These are phyloP conservation scores for Galerucella nymphaeae DNA, from an alignment of 2,888 invertebrate species.

Conservation along the genomic window DNA sequence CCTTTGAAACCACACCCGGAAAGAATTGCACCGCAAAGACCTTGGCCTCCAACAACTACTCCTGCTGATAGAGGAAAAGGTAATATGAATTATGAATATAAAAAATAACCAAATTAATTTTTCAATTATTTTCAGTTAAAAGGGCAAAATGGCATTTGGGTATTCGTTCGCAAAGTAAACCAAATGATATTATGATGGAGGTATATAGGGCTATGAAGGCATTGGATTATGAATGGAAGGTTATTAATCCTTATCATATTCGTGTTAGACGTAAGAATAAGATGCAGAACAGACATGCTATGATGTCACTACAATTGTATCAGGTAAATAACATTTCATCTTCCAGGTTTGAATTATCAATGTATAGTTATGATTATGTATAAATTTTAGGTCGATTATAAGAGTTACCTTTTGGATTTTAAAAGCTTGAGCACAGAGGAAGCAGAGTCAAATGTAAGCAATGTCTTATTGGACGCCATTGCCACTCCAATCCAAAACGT, in stretches of 20 bases:
- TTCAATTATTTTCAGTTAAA: constrained; percentile 74
- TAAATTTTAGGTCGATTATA: constrained; percentile 83
- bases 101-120: background rate
- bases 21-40: constrained; percentile 82
- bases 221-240: constrained; percentile 98
- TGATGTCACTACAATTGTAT: constrained; percentile 98
- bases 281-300: constrained; percentile 83
- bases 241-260: constrained; percentile 96
- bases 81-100: constrained; percentile 33
- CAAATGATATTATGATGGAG: constrained; percentile 99
- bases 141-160: constrained; percentile 99
- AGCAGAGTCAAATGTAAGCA: constrained; percentile 66
- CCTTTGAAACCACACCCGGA: constrained; percentile 88
- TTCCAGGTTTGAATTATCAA: too few relatives aligned
- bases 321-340: constrained; percentile 68
- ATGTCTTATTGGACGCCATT: constrained; percentile 57
- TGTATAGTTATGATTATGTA: too few relatives aligned
- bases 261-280: constrained; percentile 91
- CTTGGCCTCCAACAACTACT: constrained; percentile 67
- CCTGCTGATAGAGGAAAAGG: constrained; percentile 61
- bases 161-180: constrained; percentile 98
- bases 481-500: constrained; percentile 59
- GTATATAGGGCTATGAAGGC: constrained; percentile 99
- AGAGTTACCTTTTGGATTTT: constrained; percentile 97
- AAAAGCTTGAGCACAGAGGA: constrained; percentile 90